A percentile compares a stretch with the other conserved stretches of the same genome.
Conservation (phyloP, 2,888 invertebrate genomes). For the Phyto melanocephala region DNA sequence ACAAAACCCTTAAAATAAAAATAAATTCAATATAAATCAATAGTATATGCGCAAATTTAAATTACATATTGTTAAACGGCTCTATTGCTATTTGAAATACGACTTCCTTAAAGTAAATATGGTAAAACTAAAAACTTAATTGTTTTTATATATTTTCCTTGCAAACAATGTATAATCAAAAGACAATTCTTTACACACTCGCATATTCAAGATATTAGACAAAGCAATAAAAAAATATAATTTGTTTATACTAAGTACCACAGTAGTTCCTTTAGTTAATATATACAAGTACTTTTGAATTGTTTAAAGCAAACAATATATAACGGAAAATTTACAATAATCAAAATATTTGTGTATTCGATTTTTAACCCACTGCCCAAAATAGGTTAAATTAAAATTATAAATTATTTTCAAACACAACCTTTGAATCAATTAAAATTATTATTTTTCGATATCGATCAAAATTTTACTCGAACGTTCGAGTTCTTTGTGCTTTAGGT, state of each 20-base stretch:
- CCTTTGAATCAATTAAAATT: neutral
- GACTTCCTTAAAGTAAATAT: neutral
- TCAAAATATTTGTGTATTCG: neutral
- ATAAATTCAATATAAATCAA: neutral
- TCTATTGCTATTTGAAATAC: neutral
- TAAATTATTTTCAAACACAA: neutral
- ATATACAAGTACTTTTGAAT: neutral
- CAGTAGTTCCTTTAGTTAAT: neutral
- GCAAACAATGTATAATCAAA: neutral
- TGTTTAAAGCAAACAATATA: neutral
- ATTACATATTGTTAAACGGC: neutral
- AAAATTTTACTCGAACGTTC: too few species aligned
- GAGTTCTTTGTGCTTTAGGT: too few species aligned
- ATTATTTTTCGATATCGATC: too few species aligned
- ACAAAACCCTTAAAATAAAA: neutral
- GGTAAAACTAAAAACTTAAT: neutral
- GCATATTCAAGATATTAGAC: neutral
- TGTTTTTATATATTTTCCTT: neutral
- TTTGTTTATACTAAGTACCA: neutral
- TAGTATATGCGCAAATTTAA: neutral
- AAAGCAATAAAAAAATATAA: neutral
- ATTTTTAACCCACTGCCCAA: neutral
- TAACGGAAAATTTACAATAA: neutral
- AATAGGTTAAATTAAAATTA: neutral
- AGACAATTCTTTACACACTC: neutral